Base-by-base conservation (phyloP, 2,113 vertebrate species). In the Rhinichthys klamathensis region DNA sequence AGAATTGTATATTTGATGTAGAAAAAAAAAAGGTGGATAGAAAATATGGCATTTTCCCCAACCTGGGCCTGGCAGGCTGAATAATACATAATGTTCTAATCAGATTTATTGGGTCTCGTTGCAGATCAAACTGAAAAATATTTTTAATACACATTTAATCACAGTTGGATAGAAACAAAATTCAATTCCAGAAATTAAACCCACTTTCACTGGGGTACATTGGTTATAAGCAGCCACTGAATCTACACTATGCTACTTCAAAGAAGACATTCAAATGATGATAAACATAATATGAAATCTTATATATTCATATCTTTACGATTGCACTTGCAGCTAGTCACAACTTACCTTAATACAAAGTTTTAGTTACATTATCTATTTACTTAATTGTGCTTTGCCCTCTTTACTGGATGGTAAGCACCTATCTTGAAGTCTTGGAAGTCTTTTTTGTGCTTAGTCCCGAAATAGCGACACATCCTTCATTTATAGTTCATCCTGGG, bases 401-500 rank as follows among this genome's bases (percentile, higher is more conserved):
- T 25, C 30, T 56, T 58, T 10, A 58, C 58, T 32, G 1, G 21
- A 67, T 32, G 8, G 1, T 35, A n/a, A 58, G 75, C 8, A 27
- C 5, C 7, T 16, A 35, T 51, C 18, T 69, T 81, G 27, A 46
- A 2, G 27, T 63, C 35, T 63, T 13, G 7, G 16, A 56, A 21
- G 18, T 54, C 2, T 56, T 60, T 38, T 38, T 60, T 38, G 77
- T 44, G 77, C 77, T 80, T n/a, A 8, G 13, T 61, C n/a, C n/a
- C 6, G 15, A 69, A 35, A 54, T 9, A 12, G 9, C 35, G 56
- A 9, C 3, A 11, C 25, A 51, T 3, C 6, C 25, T 9, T 30
- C 25, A 1, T 84, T 77, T 92, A 93, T 46, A 88, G 84, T 0
- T 95, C 94, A 9, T 95, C 95, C 86, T 93, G 93, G 86, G 92